Evolutionary conservation across 2,113 vertebrate species (phyloP).

Genomic region (Solea senegalensis): DNA sequence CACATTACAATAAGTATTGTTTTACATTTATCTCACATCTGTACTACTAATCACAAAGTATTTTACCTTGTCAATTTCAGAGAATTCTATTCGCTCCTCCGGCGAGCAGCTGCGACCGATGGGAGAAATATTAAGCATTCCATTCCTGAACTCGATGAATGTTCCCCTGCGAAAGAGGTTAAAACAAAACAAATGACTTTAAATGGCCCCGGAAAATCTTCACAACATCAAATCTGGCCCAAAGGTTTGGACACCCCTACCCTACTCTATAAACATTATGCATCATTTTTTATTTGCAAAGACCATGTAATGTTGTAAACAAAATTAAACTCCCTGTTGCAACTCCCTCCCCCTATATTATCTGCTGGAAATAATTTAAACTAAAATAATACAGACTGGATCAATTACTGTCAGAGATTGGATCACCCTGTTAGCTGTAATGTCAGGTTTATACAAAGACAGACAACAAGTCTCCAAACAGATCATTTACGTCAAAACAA

Average conservation of each 20-base stretch:
- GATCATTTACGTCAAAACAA: too few species aligned
- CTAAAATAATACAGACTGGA: too few species aligned
- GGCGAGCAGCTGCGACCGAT: conserved; percentile 94
- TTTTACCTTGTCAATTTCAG: conserved; percentile 93
- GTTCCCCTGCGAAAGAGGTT: conserved; percentile 85
- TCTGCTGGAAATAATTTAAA: too few species aligned
- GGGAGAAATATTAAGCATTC: conserved; percentile 96
- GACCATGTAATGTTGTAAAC: background rate
- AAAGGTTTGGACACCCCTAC: too few species aligned
- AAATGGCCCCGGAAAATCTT: background rate
- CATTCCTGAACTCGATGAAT: conserved; percentile 97
- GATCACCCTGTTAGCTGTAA: too few species aligned
- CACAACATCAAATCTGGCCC: too few species aligned
- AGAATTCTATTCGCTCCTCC: conserved; percentile 95
- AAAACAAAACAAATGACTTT: background rate
- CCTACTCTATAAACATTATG: background rate
- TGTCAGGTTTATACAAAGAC: too few species aligned
- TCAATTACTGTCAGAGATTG: too few species aligned
- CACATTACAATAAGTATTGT: too few species aligned
- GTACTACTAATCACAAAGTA: background rate
- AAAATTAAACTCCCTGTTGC: background rate
- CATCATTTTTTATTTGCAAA: background rate
- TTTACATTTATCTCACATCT: too few species aligned
- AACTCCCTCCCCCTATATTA: too few species aligned
- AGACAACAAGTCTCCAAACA: too few species aligned